Percentiles rank a stretch among this genome's conserved stretches.
Evolutionary conservation across 2,888 invertebrate genomes (phyloP).

Genomic region (Himalopsyche japonica): DNA sequence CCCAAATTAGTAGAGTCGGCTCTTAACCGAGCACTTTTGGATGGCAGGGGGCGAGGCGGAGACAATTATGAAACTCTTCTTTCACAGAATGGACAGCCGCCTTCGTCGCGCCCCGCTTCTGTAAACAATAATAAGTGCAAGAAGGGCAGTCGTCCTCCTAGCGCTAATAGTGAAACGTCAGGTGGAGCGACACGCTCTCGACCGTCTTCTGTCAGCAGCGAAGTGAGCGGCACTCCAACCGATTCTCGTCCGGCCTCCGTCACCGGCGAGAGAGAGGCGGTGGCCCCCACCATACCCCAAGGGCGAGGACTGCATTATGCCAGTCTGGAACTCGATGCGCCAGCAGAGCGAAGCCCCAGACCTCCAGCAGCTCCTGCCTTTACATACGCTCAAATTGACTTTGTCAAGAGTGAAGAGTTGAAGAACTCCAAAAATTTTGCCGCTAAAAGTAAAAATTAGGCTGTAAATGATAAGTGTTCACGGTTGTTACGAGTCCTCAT

Average conservation of each 20-base stretch:
- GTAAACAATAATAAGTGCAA: slow-evolving; percentile 45
- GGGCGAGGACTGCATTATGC: slow-evolving; percentile 61
- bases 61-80: slow-evolving; percentile 25
- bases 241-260: slow-evolving; percentile 33
- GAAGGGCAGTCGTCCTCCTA: slow-evolving; percentile 45
- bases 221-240: slow-evolving; percentile 22
- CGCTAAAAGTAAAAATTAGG: slow-evolving; percentile 39
- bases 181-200: slow-evolving; percentile 22
- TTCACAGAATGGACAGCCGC: slow-evolving; percentile 38
- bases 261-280: slow-evolving; percentile 45
- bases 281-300: neutral
- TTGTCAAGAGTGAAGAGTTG: slow-evolving; percentile 65
- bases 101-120: slow-evolving; percentile 48
- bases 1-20: slow-evolving; percentile 43
- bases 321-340: slow-evolving; percentile 61
- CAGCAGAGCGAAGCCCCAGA: slow-evolving; percentile 43
- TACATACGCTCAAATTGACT: slow-evolving; percentile 81
- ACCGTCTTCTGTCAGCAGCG: slow-evolving; percentile 34
- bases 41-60: slow-evolving; percentile 41
- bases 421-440: slow-evolving; percentile 43
- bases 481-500: slow-evolving; percentile 2
- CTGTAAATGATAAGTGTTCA: neutral
- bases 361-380: slow-evolving; percentile 55
- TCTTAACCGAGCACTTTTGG: slow-evolving; percentile 42
- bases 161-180: slow-evolving; percentile 43